Evolutionary conservation across 2,888 invertebrate species (phyloP).

Genomic region (Plagodis dolabraria): DNA sequence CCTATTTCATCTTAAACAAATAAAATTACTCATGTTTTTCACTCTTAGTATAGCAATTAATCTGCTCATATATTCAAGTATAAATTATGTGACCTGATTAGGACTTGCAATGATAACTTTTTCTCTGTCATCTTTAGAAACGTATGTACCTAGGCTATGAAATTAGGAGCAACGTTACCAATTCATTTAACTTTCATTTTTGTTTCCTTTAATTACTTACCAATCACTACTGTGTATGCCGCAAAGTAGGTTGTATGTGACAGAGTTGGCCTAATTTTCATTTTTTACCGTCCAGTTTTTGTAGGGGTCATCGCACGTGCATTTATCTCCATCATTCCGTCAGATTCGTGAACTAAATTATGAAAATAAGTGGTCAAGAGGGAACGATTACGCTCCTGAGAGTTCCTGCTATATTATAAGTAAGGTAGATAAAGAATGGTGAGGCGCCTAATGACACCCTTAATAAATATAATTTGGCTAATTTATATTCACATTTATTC

Average conservation of each 20-base stretch:
- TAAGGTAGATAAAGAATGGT: neutral
- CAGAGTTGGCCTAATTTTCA: slow-evolving; percentile 68
- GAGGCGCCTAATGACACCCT: too few relatives aligned
- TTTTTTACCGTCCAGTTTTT: slow-evolving; percentile 58
- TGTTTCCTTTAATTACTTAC: slow-evolving; percentile 24
- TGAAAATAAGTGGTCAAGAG: slow-evolving; percentile 52
- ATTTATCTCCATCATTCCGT: slow-evolving; percentile 73
- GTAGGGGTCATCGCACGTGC: slow-evolving; percentile 55
- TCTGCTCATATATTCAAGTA: too few relatives aligned
- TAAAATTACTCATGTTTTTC: too few relatives aligned
- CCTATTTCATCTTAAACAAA: too few relatives aligned
- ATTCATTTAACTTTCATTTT: slow-evolving; percentile 27
- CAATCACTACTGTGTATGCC: slow-evolving; percentile 26
- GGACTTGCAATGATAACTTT: too few relatives aligned
- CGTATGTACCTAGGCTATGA: neutral
- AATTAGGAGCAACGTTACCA: slow-evolving; percentile 18
- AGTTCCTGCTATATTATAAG: slow-evolving; percentile 22
- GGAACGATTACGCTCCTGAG: slow-evolving; percentile 20
- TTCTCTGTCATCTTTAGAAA: too few relatives aligned
- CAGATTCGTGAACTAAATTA: slow-evolving; percentile 54
- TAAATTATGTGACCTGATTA: too few relatives aligned
- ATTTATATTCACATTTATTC: too few relatives aligned
- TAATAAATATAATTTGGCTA: too few relatives aligned
- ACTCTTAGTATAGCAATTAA: too few relatives aligned
- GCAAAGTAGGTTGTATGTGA: slow-evolving; percentile 59